Evolutionary conservation across 1,140 invertebrate genomes (phyloP), one percentile per base, ranked within the genome.

Genomic region (Catajapyx aquilonaris): DNA sequence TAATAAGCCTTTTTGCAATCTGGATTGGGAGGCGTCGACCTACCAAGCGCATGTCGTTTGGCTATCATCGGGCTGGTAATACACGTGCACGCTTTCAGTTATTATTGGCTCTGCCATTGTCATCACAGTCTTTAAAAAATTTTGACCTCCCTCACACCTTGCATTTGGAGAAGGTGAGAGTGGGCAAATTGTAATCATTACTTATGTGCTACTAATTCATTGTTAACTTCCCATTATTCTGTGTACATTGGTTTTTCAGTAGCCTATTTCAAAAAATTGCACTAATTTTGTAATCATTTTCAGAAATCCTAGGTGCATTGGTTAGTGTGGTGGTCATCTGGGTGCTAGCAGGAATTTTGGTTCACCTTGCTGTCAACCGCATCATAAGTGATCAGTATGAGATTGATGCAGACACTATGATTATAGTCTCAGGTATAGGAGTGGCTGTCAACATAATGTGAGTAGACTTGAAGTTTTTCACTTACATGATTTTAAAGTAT

Each of bases 401-500:
- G 48, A 76, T 93, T 20, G 62, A 90, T 48, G 74, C 76, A 1
- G 62, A 71, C 49, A 71, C 81, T 34, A 93, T 93, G 87, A 66
- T 91, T 51, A 65, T 81, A 31, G 85, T 86, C 15, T 76, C 85
- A 9, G 72, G 65, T 10, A 64, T 81, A 46, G 86, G 84, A 1
- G 76, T 93, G 36, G 56, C 59, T 30, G 75, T 91, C 46, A 93
- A 93, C 61, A 61, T 91, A 17, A 57, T 85, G 71, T 86, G 60
- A 70, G 73, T 68, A 9, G n/a, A 30, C 4, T 23, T 21, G 31
- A 31, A 31, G 20, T 36, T 23, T 39, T 35, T 22, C 40, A 1
- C 37, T 38, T 4, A 37, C 4, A 18, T n/a, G 5, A 40, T 15
- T 35, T 19, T 34, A 5, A 7, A 2, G 9, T 20, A 20, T n/a